Conservation (phyloP, 2,113 vertebrate species). For the Isichthys henryi region DNA sequence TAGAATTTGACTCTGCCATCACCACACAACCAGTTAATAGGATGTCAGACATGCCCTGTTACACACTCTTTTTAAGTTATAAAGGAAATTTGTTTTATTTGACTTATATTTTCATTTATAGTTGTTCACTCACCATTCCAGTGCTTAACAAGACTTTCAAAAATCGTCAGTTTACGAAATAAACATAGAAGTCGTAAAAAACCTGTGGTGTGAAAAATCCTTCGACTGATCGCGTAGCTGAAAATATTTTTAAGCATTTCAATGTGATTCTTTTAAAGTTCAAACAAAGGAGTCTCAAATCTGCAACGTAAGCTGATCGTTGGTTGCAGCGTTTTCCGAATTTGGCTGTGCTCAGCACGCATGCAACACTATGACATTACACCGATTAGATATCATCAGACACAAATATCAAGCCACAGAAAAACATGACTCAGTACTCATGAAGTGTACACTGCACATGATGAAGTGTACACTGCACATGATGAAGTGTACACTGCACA, state of each 20-base stretch:
- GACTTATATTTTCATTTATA: not conserved
- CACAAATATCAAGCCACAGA: not conserved
- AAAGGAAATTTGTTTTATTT: not conserved
- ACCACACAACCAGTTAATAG: not conserved
- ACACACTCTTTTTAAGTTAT: not conserved
- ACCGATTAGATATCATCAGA: not conserved
- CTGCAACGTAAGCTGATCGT: not conserved
- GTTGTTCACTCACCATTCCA: not conserved
- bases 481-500: not conserved
- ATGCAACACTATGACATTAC: not conserved
- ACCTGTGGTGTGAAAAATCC: not conserved
- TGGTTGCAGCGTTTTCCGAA: not conserved
- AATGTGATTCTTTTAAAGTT: not conserved
- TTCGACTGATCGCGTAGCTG: not conserved
- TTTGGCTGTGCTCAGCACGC: not conserved
- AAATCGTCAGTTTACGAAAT: not conserved
- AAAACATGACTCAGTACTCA: not conserved
- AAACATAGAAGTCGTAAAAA: not conserved
- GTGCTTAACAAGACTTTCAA: not conserved
- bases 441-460: too few species aligned
- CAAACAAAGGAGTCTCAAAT: not conserved
- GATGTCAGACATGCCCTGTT: not conserved
- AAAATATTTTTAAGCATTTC: not conserved
- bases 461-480: not conserved
- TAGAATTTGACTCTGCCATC: not conserved